phyloP scores from a whole-genome alignment of 2,113 vertebrate species.

The Myotis davidii region DNA sequence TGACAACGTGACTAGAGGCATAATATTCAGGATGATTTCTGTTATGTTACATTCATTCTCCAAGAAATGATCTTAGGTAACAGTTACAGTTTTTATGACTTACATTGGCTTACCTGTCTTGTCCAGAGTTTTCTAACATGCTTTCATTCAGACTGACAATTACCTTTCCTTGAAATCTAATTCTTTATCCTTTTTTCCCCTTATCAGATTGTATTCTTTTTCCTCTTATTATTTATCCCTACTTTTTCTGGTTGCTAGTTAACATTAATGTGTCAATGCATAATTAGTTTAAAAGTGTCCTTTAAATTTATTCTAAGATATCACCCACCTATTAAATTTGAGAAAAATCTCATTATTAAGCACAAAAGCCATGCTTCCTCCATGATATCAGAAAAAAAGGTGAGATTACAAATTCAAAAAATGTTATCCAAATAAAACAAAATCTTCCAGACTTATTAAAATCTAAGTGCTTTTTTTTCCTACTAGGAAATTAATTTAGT shows the following conservation, averaged over 20 bases:
- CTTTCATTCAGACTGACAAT: conserved; percentile 1
- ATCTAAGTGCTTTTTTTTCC: neutral
- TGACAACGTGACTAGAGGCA: neutral
- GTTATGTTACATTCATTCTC: neutral
- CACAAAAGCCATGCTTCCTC: neutral
- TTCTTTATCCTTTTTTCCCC: neutral
- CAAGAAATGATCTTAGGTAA: conserved; percentile 15
- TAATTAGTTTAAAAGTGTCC: conserved; percentile 63
- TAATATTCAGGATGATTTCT: neutral
- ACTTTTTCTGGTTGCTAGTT: conserved; percentile 28
- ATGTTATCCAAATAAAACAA: conserved; percentile 26
- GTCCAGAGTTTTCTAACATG: conserved; percentile 37
- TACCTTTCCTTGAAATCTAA: neutral
- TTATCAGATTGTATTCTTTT: neutral
- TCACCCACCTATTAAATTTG: conserved; percentile 42
- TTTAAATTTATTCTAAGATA: conserved; percentile 66
- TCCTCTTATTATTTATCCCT: neutral
- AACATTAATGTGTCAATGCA: conserved; percentile 3
- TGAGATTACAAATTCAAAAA: conserved; percentile 41
- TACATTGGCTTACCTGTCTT: neutral
- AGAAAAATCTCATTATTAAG: conserved; percentile 57
- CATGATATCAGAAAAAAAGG: neutral
- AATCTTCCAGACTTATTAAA: conserved; percentile 48
- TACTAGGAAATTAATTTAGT: conserved; percentile 27
- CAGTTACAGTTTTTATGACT: neutral